These are phyloP conservation scores for Chlorodrepanis virens DNA, from an alignment of 2,113 vertebrate species.

Conservation along the genomic window DNA sequence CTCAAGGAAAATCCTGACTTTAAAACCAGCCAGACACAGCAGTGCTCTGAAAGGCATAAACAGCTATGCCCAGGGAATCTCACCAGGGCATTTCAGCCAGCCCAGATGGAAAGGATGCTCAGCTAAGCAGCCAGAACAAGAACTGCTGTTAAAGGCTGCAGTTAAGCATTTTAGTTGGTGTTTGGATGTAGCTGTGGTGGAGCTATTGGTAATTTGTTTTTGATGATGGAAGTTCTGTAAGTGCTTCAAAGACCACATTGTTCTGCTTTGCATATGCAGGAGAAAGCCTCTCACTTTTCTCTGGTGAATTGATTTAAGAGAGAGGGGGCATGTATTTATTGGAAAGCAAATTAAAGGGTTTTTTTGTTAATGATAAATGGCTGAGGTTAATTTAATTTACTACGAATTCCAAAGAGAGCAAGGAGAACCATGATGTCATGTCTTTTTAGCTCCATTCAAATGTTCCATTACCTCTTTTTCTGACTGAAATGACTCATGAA, in stretches of 20 bases:
- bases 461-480: background rate
- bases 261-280: background rate
- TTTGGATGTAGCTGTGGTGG: background rate
- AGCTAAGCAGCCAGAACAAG: background rate
- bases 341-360: background rate
- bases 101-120: background rate
- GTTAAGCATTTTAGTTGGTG: background rate
- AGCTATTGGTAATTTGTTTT: background rate
- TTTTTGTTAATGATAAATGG: conserved; percentile 15
- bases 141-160: background rate
- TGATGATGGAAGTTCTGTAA: background rate
- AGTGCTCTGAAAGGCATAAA: background rate
- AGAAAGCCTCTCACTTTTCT: background rate
- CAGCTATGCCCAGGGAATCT: background rate
- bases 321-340: background rate
- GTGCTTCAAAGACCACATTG: background rate
- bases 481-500: conserved; percentile 3
- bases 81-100: background rate
- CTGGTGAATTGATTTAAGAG: background rate
- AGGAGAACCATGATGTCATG: conserved; percentile 22
- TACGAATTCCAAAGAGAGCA: conserved; percentile 9
- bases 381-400: conserved; percentile 8
- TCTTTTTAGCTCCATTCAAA: background rate
- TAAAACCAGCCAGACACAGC: background rate
- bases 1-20: background rate